phyloP scores from a whole-genome alignment of 2,113 vertebrate genomes.

The Pelecanoides urinatrix region DNA sequence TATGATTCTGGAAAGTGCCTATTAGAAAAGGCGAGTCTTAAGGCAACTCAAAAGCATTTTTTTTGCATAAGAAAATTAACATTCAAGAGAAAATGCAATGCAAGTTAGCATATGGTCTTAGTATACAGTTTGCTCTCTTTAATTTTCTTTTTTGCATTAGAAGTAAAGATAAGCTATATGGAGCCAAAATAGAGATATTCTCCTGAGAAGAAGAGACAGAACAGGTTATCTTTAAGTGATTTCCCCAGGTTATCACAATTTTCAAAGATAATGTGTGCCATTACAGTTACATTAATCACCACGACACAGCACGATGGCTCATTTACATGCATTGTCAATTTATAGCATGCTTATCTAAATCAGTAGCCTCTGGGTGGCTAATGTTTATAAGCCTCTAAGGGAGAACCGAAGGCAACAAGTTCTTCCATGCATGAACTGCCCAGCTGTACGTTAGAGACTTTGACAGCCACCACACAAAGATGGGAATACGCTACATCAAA shows the following conservation, averaged over 20 bases:
- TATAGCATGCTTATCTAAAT: constrained; percentile 23
- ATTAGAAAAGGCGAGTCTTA: not conserved
- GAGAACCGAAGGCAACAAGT: constrained; percentile 2
- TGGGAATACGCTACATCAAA: not conserved
- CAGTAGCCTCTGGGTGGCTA: constrained; percentile 43
- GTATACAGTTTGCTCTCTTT: not conserved
- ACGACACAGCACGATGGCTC: constrained; percentile 25
- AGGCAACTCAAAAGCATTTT: not conserved
- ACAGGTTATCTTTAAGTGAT: constrained; percentile 30
- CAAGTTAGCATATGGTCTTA: not conserved
- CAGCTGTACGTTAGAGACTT: not conserved
- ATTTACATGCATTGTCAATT: constrained; percentile 53
- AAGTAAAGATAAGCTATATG: not conserved
- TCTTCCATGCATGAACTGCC: constrained; percentile 48
- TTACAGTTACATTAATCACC: constrained; percentile 43
- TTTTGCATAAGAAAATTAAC: not conserved
- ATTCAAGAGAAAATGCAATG: not conserved
- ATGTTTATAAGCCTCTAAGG: constrained; percentile 32
- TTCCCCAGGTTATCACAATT: constrained; percentile 38
- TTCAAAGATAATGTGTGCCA: constrained; percentile 23
- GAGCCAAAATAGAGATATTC: constrained; percentile 6
- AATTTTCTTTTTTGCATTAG: not conserved
- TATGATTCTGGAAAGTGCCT: not conserved
- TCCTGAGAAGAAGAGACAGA: not conserved
- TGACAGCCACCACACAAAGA: not conserved